Base-by-base conservation (phyloP, 2,113 vertebrate species). In the Helogale parvula region DNA sequence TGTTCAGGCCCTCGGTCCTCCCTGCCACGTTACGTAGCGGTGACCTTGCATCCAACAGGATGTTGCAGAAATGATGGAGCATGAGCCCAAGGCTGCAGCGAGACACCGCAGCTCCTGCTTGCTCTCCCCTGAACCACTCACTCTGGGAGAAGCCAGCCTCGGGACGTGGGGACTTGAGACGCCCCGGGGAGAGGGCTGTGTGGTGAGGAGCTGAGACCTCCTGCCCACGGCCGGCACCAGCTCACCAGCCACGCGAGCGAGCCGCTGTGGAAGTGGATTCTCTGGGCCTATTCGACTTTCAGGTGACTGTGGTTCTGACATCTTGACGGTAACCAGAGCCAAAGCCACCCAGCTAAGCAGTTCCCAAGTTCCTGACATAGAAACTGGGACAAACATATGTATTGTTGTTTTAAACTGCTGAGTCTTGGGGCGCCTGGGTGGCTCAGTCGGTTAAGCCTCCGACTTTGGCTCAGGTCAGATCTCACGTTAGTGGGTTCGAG, bases 181-280 rank as follows among this genome's bases (percentile, higher is more conserved):
- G 15, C 50, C 35, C 60, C 57, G 7, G 57, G 57, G 21, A 60
- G 21, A 60, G 57, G 57, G 57, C 57, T 16, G 21, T 2, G 2
- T 23, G 57, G 57, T 23, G 29, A 19, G 54, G n/a, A 7, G 13
- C 92, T 60, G 41, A 14, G 15, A 4, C 66, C 41, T 60, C 54
- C 68, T 21, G 68, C 68, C 68, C 12, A 2, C 15, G 21, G 2
- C 38, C 1, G 7, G 31, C 79, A 6, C n/a, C 12, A 45, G 23
- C 69, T 1, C 1, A 7, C 31, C 47, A 27, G 88, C 74, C 60
- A 5, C 0, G 5, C 0, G 57, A 29, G 8, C 17, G 31, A 17
- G 35, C 29, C 29, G 3, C 33, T 0, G 2, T 8, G 14, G n/a
- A 9, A 27, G 14, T 7, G 33, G 63, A 0, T 3, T 10, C 91